Conservation (phyloP, 92 coral and sea anemone genomes). For the Porites evermanni region DNA sequence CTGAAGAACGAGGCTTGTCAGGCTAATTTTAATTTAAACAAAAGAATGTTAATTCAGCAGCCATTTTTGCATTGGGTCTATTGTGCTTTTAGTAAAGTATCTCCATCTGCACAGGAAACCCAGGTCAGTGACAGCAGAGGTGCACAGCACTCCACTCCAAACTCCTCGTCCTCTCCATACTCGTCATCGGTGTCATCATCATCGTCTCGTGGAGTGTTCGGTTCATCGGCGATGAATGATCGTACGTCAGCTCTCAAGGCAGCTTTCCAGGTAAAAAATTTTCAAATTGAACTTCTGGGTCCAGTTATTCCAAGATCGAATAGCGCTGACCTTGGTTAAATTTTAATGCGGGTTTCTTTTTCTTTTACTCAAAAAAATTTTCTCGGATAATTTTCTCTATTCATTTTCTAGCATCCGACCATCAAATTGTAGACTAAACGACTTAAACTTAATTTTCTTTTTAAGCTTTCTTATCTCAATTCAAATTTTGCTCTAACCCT, state of each 20-base stretch:
- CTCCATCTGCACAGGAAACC: constrained; percentile 8
- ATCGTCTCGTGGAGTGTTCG: constrained; percentile 68
- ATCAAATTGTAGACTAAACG: too few species aligned
- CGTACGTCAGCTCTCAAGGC: constrained; percentile 91
- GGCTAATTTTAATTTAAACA: too few species aligned
- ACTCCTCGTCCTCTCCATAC: constrained; percentile 47
- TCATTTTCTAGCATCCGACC: too few species aligned
- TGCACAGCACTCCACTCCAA: constrained; percentile 24
- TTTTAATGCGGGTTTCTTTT: too few species aligned
- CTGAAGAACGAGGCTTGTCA: too few species aligned
- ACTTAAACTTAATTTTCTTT: too few species aligned
- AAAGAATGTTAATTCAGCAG: too few species aligned
- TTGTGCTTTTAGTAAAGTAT: neutral
- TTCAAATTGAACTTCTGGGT: neutral
- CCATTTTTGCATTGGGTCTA: constrained; percentile 5
- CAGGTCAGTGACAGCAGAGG: constrained; percentile 16
- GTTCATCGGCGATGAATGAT: constrained; percentile 75
- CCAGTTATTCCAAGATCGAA: too few species aligned
- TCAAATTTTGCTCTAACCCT: too few species aligned
- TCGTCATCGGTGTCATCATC: constrained; percentile 63
- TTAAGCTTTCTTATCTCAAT: too few species aligned
- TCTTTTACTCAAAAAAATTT: too few species aligned
- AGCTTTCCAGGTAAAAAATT: constrained; percentile 82
- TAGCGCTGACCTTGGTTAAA: neutral
- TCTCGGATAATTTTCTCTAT: too few species aligned